Evolutionary conservation across 2,797 vertebrate genomes (phyloP).

Genomic region (Serranus cabrilla): DNA sequence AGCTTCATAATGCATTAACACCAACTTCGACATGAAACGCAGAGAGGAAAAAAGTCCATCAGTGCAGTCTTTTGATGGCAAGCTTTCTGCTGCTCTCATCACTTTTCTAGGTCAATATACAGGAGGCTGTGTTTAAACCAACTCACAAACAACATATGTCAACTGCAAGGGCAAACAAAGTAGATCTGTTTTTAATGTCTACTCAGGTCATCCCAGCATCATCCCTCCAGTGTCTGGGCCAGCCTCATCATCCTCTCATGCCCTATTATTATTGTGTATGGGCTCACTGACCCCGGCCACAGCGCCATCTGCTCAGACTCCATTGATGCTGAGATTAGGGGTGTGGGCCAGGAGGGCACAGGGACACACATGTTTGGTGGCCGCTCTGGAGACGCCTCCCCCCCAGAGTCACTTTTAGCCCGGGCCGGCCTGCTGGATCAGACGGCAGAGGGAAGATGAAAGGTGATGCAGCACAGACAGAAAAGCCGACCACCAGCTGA

Average conservation of each 20-base stretch:
- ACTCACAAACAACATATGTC: constrained; percentile 78
- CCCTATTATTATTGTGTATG: constrained; percentile 56
- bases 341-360: constrained; percentile 51
- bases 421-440: constrained; percentile 23
- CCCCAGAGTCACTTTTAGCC: constrained; percentile 26
- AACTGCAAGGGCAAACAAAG: constrained; percentile 70
- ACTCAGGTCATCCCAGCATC: constrained; percentile 51
- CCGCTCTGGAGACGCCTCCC: constrained; percentile 25
- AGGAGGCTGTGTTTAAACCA: constrained; percentile 53
- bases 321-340: constrained; percentile 70
- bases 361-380: constrained; percentile 54
- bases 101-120: constrained; percentile 74
- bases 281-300: constrained; percentile 45
- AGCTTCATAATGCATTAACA: constrained; percentile 46
- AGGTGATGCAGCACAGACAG: constrained; percentile 25
- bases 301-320: constrained; percentile 73
- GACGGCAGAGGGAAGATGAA: constrained; percentile 35
- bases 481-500: constrained; percentile 53
- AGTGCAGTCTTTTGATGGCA: constrained; percentile 33
- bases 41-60: background rate
- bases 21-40: constrained; percentile 22
- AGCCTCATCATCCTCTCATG: constrained; percentile 66
- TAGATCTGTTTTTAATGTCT: constrained; percentile 59
- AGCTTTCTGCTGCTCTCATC: constrained; percentile 56
- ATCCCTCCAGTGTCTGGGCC: constrained; percentile 67